phyloP scores from a whole-genome alignment of 2,113 vertebrate species.

The Gymnogyps californianus region DNA sequence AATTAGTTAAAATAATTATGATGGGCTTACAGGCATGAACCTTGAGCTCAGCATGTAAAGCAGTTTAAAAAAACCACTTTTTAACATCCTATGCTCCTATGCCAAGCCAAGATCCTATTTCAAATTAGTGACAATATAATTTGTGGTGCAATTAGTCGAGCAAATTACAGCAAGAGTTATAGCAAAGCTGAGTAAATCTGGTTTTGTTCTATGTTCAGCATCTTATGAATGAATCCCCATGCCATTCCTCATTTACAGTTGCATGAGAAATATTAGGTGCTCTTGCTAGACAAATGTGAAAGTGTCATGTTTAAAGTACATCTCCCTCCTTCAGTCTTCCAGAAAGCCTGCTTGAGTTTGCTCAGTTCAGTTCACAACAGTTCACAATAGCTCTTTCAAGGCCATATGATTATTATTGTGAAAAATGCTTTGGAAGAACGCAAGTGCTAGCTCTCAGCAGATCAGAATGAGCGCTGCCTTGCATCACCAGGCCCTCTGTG shows the following conservation, averaged over 20 bases:
- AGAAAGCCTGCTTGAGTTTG: not conserved
- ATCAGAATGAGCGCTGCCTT: rapidly evolving
- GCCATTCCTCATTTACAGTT: not conserved
- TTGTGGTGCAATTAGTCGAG: not conserved
- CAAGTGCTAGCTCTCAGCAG: not conserved
- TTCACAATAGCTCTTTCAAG: not conserved
- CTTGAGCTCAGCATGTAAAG: not conserved
- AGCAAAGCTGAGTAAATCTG: not conserved
- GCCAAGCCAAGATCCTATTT: not conserved
- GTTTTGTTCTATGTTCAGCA: not conserved
- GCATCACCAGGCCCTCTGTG: not conserved
- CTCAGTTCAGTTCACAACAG: not conserved
- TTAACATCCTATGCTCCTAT: not conserved
- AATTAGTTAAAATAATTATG: not conserved
- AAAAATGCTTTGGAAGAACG: not conserved
- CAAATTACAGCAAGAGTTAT: not conserved
- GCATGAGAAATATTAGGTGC: not conserved
- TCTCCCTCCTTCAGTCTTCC: not conserved
- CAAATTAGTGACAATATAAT: not conserved
- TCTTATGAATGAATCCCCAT: not conserved
- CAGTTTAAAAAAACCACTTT: not conserved
- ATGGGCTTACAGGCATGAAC: not conserved
- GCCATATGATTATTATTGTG: not conserved
- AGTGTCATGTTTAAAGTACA: not conserved
- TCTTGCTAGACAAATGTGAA: not conserved